A percentile compares a stretch with the other conserved stretches of the same genome.
Conservation (phyloP, 2,797 vertebrate genomes). For the Arnoldichthys spilopterus region DNA sequence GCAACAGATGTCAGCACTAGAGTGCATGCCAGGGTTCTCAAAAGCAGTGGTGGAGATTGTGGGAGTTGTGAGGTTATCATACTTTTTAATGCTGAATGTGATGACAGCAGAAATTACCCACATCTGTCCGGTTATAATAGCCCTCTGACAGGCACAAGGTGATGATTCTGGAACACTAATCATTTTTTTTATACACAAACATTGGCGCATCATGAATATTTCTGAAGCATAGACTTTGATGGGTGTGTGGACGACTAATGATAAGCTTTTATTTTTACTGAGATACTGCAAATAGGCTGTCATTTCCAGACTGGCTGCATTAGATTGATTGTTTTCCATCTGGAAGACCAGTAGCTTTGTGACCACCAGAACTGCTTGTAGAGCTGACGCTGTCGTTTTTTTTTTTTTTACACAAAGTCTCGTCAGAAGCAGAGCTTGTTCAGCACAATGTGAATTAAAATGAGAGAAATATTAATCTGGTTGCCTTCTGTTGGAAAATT, state of each 20-base stretch:
- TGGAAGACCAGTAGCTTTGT: slow-evolving; percentile 8
- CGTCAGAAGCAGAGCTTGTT: slow-evolving; percentile 33
- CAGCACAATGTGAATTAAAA: slow-evolving; percentile 15
- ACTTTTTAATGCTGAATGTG: neutral
- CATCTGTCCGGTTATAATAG: neutral
- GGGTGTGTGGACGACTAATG: neutral
- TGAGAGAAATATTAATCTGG: slow-evolving; percentile 56
- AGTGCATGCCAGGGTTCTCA: neutral
- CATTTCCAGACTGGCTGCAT: neutral
- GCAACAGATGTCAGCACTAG: neutral
- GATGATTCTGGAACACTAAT: neutral
- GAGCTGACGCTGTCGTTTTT: slow-evolving; percentile 46
- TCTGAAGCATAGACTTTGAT: neutral
- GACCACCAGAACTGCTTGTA: neutral
- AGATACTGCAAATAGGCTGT: slow-evolving; percentile 19
- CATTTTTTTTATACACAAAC: slow-evolving; percentile 14
- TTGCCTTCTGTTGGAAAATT: slow-evolving; percentile 63
- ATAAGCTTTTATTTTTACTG: slow-evolving; percentile 6
- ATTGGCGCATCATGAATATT: neutral
- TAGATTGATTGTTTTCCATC: slow-evolving; percentile 29
- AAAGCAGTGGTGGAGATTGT: neutral
- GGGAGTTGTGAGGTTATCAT: neutral
- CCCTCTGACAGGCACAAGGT: neutral
- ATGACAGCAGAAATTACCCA: neutral
- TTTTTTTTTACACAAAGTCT: slow-evolving; percentile 21